Evolutionary conservation across 2,888 invertebrate genomes (phyloP), one percentile per base, ranked within the genome.

Genomic region (Dysmachus trigonus): DNA sequence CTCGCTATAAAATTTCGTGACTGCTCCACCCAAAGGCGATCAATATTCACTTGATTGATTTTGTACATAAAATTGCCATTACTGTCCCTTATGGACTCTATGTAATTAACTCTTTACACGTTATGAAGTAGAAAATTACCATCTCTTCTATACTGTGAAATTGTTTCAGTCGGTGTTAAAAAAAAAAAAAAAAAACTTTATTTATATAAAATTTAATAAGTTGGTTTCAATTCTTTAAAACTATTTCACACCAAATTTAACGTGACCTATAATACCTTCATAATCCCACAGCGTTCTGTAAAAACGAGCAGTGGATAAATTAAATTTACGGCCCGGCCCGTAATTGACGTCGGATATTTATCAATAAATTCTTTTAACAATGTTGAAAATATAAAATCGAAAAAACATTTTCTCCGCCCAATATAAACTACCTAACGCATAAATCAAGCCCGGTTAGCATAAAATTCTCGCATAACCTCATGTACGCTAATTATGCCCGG

Each of bases 321-420:
- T 7, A 51, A 81, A 81, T 81, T 81, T 81, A 62, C 33, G 53
- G 10, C 18, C 33, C 33, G 53, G 10, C 18, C 33, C 30, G 33
- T 81, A 81, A 27, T 53, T 13, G 53, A 31, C 81, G 18, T 18
- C 30, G 53, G 51, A 81, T 81, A 81, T 81, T 33, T 77, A 77
- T 77, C 77, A 77, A 77, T 77, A 77, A 77, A 77, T 77, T 77
- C 38, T 77, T 77, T 62, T 62, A 62, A 41, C 77, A 77, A 77
- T 77, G 47, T 77, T 77, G 27, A 77, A 77, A 41, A 41, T 15
- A 77, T 77, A 77, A 22, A 41, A 27, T 15, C 47, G 10, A 62
- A 62, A 62, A 62, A 62, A 47, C 77, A 77, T 77, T 77, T 41
- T 41, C 30, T 62, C 62, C 47, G 22, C 62, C 62, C 62, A 62